Base-by-base conservation (phyloP, 2,888 invertebrate genomes). In the Cephus nigrinus region DNA sequence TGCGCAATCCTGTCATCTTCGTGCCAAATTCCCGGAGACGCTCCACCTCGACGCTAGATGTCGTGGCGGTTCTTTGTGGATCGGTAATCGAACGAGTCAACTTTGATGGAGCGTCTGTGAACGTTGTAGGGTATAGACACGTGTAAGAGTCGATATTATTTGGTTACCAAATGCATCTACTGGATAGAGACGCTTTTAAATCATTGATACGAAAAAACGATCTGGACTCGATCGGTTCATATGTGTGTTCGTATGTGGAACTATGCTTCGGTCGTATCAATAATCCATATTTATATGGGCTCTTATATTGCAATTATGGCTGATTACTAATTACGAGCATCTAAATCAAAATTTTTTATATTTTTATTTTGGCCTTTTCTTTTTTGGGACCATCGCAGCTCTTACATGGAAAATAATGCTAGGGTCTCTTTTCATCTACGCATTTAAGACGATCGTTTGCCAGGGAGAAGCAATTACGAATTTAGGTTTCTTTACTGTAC, bases 311-410 rank as follows among this genome's bases (percentile, higher is more conserved):
- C 85, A 86, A 87, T 88, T 86, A 84, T 82, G 82, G 75, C 84
- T 88, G 86, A 87, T 87, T 87, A 85, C 80, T 83, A 83, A 87
- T 87, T 85, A 87, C 78, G 83, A 85, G 86, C 75, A 78, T 82
- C 82, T 88, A 87, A 88, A 88, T 88, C 86, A 86, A 78, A 79
- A 86, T 87, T 85, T 86, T 85, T 84, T 84, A 82, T 86, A 78
- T 82, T 81, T 79, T 78, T 73, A 77, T 74, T 77, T 31, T 12
- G 23, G 4, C n/a, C 71, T 79, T 36, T 15, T 75, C 15, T n/a
- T 12, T 69, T 40, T n/a, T 33, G 33, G n/a, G 32, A 23, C 4
- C 5, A 4, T 33, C 33, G 32, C 15, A 69, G n/a, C 35, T 33
- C 73, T 15, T 31, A 36, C 30, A 31, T 30, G 72, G 34, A 69